Evolutionary conservation across 1,140 invertebrate genomes (phyloP), one percentile per base, ranked within the genome.

Genomic region (Sarcophaga peregrina): DNA sequence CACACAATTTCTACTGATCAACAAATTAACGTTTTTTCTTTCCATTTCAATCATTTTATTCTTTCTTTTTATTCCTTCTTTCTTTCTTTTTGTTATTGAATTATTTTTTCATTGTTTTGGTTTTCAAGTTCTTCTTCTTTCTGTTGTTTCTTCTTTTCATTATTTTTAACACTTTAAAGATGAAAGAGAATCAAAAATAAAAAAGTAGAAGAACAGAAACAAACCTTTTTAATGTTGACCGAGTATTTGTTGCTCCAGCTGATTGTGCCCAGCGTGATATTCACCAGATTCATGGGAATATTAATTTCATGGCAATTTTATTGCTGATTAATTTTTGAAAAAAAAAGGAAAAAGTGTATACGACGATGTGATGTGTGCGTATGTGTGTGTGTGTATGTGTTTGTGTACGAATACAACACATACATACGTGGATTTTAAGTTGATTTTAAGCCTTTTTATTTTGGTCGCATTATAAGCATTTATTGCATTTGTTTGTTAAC

Each of bases 251-350:
- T 37, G 37, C 9, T 75, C 73, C 45, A 48, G 82, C 47, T 83
- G 82, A 48, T 84, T 54, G 50, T 13, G 83, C 86, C 82, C 86
- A 87, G 86, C 86, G 80, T 86, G 86, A 84, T 85, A 84, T 84
- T 86, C 83, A 72, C 73, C 58, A 83, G 85, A 84, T 89, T 89
- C 88, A 89, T 89, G 88, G 87, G 87, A 89, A 89, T 89, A 86
- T 88, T 89, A 87, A 89, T 89, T 89, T 89, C 88, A 89, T 89
- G 88, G 87, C 88, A 89, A 89, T 89, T 89, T 89, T 89, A 89
- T 89, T 88, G 88, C 88, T 89, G 88, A 89, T 89, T 89, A 89
- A 89, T 89, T 89, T 89, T 89, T 87, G 86, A 88, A 82, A 15
- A 72, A 37, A 37, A 37, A 37, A n/a, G n/a, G n/a, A n/a, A n/a